Percentiles rank a stretch among this genome's conserved stretches.
Conservation (phyloP, 2,797 vertebrate species). For the Apogon hyalosoma region DNA sequence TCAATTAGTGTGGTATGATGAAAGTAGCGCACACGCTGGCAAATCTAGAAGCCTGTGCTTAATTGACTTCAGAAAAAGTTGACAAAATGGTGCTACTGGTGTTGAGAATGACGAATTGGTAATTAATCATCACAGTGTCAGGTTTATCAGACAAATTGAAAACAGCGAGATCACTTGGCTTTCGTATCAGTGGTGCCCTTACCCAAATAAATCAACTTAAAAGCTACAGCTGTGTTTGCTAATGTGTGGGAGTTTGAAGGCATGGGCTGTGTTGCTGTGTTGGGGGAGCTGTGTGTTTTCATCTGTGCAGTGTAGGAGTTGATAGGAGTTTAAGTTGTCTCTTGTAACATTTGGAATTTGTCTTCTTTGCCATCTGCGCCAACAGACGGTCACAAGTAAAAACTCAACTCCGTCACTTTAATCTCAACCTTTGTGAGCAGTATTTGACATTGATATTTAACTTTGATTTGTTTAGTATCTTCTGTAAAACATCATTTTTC, state of each 20-base stretch:
- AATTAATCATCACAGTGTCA: conserved; percentile 2
- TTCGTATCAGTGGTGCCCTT: conserved; percentile 17
- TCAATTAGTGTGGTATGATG: conserved; percentile 29
- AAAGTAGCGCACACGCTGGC: neutral
- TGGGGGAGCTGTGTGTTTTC: conserved; percentile 59
- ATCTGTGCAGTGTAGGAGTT: conserved; percentile 62
- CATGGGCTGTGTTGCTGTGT: conserved; percentile 36
- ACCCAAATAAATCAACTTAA: conserved; percentile 63
- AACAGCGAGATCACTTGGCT: conserved; percentile 32
- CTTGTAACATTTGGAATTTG: conserved; percentile 61
- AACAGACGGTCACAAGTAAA: conserved; percentile 3
- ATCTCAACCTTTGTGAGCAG: conserved; percentile 7
- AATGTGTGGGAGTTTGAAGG: conserved; percentile 60
- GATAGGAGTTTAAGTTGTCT: conserved; percentile 63
- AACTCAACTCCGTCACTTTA: conserved; percentile 10
- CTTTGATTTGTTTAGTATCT: neutral
- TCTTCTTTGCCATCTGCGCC: conserved; percentile 51
- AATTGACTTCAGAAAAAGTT: conserved; percentile 1
- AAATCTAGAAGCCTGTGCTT: neutral
- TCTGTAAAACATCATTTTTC: neutral
- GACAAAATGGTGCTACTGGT: conserved; percentile 23
- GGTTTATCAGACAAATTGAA: conserved; percentile 44
- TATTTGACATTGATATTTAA: conserved; percentile 7
- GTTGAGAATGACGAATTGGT: conserved; percentile 1
- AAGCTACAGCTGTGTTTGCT: conserved; percentile 70